A percentile compares a stretch with the other conserved stretches of the same genome.
phyloP scores from a whole-genome alignment of 2,113 vertebrate species.

The Numenius arquata region DNA sequence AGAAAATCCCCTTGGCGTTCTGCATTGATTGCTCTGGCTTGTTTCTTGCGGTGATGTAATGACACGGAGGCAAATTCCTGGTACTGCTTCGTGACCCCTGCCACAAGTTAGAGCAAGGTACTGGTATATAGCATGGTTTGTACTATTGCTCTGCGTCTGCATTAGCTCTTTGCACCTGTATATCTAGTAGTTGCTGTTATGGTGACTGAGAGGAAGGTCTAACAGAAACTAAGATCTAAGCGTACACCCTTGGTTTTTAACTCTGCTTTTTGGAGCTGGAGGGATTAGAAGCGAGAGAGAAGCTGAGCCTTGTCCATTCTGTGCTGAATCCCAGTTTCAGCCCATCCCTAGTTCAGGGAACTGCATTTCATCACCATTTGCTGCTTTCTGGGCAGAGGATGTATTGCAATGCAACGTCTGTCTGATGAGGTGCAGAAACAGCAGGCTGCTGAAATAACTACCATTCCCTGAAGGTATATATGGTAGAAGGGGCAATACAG shows the following conservation, averaged over 20 bases:
- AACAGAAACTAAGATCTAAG: background rate
- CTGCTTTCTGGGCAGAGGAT: background rate
- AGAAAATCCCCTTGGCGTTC: background rate
- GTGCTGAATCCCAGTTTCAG: background rate
- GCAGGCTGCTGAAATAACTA: background rate
- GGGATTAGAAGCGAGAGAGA: background rate
- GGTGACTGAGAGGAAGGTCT: background rate
- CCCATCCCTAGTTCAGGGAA: background rate
- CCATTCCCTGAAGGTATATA: background rate
- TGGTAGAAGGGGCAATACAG: background rate
- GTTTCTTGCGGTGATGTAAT: background rate
- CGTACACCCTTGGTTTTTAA: background rate
- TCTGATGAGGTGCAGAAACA: background rate
- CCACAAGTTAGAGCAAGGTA: background rate
- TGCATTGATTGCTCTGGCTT: background rate
- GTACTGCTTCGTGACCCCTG: fast-evolving
- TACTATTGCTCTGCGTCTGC: background rate
- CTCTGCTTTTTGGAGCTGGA: background rate
- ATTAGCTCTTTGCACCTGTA: background rate
- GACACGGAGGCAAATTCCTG: background rate
- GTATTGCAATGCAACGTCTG: background rate
- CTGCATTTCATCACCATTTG: background rate
- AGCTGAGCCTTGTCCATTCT: background rate
- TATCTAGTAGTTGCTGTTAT: background rate
- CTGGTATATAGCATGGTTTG: background rate